phyloP scores from a whole-genome alignment of 2,797 vertebrate genomes.

The Anguilla anguilla region DNA sequence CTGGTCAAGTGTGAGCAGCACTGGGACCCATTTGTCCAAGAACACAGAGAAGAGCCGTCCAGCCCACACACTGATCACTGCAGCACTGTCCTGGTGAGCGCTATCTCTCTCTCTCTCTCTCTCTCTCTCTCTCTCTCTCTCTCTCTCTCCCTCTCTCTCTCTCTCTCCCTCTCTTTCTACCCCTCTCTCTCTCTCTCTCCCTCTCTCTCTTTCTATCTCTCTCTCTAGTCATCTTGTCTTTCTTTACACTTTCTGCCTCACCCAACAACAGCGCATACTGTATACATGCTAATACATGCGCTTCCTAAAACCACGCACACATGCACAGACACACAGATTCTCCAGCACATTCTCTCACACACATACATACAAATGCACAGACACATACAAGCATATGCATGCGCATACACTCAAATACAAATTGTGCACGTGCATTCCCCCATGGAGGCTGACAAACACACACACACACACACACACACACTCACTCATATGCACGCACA shows the following conservation, averaged over 20 bases:
- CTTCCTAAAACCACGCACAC: not conserved
- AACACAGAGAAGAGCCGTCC: conserved; percentile 40
- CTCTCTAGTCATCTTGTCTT: not conserved
- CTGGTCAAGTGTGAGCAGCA: conserved; percentile 46
- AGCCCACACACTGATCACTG: conserved; percentile 43
- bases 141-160: not conserved
- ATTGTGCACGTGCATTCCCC: not conserved
- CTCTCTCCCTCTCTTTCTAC: not conserved
- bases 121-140: not conserved
- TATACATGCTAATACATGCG: not conserved
- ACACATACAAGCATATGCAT: not conserved
- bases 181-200: not conserved
- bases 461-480: not conserved
- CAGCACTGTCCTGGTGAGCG: conserved; percentile 11
- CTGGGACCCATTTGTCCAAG: conserved; percentile 45
- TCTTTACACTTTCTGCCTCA: not conserved
- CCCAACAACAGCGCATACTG: not conserved
- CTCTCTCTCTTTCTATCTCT: not conserved
- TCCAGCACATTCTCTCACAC: not conserved
- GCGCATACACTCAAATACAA: not conserved
- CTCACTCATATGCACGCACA: not conserved
- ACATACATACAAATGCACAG: not conserved
- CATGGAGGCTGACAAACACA: not conserved
- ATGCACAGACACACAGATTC: not conserved
- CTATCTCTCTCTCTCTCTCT: not conserved